Conservation (phyloP, 2,888 invertebrate genomes). For the Ametastegia equiseti region DNA sequence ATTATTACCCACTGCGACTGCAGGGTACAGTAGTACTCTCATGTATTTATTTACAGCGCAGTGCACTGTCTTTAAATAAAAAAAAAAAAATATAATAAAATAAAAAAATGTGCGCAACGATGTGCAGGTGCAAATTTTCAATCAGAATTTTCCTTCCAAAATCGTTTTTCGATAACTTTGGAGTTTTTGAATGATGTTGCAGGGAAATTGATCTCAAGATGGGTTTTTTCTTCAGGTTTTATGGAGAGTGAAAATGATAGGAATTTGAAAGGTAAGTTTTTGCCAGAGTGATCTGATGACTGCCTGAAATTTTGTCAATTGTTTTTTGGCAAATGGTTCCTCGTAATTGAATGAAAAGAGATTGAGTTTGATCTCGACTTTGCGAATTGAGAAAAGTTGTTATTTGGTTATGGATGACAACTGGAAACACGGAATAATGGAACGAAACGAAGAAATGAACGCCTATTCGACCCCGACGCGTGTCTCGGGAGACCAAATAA, state of each 20-base stretch:
- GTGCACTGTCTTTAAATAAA: conserved; percentile 15
- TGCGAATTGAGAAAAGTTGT: background rate
- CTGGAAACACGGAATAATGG: background rate
- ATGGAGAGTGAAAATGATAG: too few relatives aligned
- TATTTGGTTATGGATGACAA: background rate
- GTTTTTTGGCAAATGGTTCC: background rate
- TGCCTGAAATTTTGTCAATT: background rate
- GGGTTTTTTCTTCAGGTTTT: too few relatives aligned
- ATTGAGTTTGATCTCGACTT: background rate
- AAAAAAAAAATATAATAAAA: background rate
- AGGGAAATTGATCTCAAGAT: too few relatives aligned
- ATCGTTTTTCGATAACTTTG: too few relatives aligned
- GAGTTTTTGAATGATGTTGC: too few relatives aligned
- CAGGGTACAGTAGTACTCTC: conserved; percentile 44
- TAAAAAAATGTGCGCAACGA: background rate
- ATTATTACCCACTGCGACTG: conserved; percentile 63
- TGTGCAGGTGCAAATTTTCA: background rate
- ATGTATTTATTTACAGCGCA: conserved; percentile 35
- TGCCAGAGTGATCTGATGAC: background rate
- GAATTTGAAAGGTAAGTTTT: too few relatives aligned
- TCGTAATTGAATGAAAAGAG: background rate
- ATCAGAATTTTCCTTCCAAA: too few relatives aligned
- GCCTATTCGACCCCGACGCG: background rate
- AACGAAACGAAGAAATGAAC: background rate
- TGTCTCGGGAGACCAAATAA: conserved; percentile 25